phyloP scores from a whole-genome alignment of 1,140 invertebrate genomes.

The Nebria ingens region DNA sequence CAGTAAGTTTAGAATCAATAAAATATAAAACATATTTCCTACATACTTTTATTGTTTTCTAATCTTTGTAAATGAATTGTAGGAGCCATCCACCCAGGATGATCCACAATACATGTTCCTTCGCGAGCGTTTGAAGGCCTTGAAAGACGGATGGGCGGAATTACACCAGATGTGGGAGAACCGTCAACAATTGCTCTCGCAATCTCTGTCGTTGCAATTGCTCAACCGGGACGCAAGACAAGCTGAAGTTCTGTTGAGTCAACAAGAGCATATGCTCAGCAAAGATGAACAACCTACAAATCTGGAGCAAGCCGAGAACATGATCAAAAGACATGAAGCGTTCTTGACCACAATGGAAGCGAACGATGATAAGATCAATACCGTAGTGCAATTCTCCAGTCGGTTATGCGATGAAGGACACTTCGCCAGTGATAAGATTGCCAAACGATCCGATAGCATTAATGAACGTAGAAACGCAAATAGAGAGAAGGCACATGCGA shows the following conservation, averaged over 20 bases:
- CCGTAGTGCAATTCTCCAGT: slow-evolving; percentile 85
- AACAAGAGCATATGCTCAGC: slow-evolving; percentile 90
- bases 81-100: slow-evolving; percentile 68
- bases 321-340: slow-evolving; percentile 95
- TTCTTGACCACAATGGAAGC: slow-evolving; percentile 99
- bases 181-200: slow-evolving; percentile 85
- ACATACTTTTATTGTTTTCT: not conserved
- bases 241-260: slow-evolving; percentile 92
- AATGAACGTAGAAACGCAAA: slow-evolving; percentile 82
- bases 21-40: not conserved
- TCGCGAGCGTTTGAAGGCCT: slow-evolving; percentile 87
- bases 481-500: slow-evolving; percentile 77
- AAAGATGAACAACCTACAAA: slow-evolving; percentile 92
- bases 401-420: slow-evolving; percentile 81
- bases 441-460: slow-evolving; percentile 92
- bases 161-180: slow-evolving; percentile 99
- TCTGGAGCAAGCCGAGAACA: slow-evolving; percentile 93
- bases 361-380: slow-evolving; percentile 98
- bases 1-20: slow-evolving; percentile 34
- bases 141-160: slow-evolving; percentile 98
- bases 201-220: slow-evolving; percentile 89
- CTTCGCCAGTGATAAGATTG: slow-evolving; percentile 88
- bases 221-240: slow-evolving; percentile 95
- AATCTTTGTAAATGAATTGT: slow-evolving; percentile 5
- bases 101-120: slow-evolving; percentile 99